Percentiles rank a stretch among this genome's conserved stretches.
These are phyloP conservation scores for Turritopsis dohrnii DNA, from an alignment of 30 jellyfish, hydroid and myxozoan species.

Conservation along the genomic window DNA sequence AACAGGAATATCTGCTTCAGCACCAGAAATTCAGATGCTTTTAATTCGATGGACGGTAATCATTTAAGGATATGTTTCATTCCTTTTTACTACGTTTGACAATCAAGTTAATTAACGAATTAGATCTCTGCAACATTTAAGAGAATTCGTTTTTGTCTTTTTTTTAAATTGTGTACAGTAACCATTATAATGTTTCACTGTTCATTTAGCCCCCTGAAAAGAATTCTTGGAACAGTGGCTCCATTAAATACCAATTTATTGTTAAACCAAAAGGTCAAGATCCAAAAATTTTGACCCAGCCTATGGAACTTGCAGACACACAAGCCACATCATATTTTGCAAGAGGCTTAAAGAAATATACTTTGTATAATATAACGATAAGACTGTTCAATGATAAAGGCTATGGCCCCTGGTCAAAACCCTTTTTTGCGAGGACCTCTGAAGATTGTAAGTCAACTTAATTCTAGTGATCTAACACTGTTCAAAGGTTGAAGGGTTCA, in stretches of 20 bases:
- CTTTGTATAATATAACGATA: constrained; percentile 66
- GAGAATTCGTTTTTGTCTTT: no score
- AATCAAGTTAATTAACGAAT: no score
- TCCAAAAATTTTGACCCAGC: constrained; percentile 28
- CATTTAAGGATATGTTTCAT: not conserved
- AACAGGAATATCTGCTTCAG: constrained; percentile 41
- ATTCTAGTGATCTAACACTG: no score
- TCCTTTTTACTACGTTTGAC: not conserved
- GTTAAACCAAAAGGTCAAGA: constrained; percentile 61
- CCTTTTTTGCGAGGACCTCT: constrained; percentile 65
- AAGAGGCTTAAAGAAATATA: constrained; percentile 63
- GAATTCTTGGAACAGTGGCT: constrained; percentile 82
- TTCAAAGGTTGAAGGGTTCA: no score
- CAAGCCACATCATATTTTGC: constrained; percentile 58
- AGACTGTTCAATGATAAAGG: constrained; percentile 62
- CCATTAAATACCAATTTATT: constrained; percentile 56
- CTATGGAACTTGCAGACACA: constrained; percentile 60
- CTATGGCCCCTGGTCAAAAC: constrained; percentile 61
- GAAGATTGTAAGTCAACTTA: constrained; percentile 65
- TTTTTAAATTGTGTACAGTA: no score
- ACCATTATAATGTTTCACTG: not conserved
- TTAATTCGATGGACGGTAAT: constrained; percentile 80
- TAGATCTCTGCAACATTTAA: no score
- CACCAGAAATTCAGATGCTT: constrained; percentile 65
- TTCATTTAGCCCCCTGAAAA: constrained; percentile 76